phyloP scores from a whole-genome alignment of 2,888 invertebrate species.

The Lymantria monacha region DNA sequence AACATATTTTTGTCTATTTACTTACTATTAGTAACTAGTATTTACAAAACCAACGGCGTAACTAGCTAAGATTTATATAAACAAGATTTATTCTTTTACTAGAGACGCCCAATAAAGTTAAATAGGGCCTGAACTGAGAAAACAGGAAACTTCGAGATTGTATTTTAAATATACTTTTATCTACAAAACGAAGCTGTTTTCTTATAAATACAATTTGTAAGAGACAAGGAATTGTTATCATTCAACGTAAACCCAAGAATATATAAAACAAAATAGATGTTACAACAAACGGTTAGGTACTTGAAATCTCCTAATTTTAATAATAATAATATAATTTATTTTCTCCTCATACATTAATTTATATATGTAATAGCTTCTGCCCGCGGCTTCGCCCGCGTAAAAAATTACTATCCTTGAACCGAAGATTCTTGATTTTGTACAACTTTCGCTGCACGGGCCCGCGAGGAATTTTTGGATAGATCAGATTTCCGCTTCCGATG shows the following conservation, averaged over 20 bases:
- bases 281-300: constrained; percentile 3
- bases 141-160: constrained; percentile 1
- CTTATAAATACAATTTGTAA: constrained; percentile 2
- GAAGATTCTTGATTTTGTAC: too few species aligned
- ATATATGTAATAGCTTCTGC: too few species aligned
- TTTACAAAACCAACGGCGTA: neutral
- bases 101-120: constrained; percentile 6
- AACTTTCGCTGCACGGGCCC: too few species aligned
- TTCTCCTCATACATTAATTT: too few species aligned
- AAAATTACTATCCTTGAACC: too few species aligned
- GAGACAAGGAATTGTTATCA: constrained; percentile 2
- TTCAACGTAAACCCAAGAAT: constrained; percentile 1
- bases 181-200: neutral
- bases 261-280: constrained; percentile 1
- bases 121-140: constrained; percentile 6
- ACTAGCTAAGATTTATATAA: constrained; percentile 3
- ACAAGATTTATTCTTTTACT: constrained; percentile 7
- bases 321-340: too few species aligned
- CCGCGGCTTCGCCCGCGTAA: too few species aligned
- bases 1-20: too few species aligned
- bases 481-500: too few species aligned
- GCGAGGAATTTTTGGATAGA: too few species aligned
- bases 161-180: constrained; percentile 5
- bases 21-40: neutral
- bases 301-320: too few species aligned